Evolutionary conservation across 1,140 invertebrate species (phyloP), one percentile per base, ranked within the genome.

Genomic region (Caenorhabditis briggsae): DNA sequence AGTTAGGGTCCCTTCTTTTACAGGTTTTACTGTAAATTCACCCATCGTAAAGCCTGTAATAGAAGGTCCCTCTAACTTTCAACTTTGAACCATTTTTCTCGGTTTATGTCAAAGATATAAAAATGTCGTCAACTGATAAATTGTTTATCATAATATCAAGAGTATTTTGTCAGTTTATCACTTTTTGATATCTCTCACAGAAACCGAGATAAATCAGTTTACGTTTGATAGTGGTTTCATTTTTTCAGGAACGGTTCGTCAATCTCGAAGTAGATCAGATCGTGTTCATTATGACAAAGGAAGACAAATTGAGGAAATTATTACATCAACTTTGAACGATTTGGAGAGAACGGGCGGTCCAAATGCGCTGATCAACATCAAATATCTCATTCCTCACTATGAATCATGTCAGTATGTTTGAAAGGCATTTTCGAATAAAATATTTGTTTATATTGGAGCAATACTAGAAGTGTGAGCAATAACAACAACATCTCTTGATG

Each of bases 331-430:
- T 43, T 58, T 87, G 14, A 64, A 83, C 23, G 82, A 83, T 33
- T 41, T 87, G 25, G 86, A 87, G 33, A 58, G 82, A 83, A 65
- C 78, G 56, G 86, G 86, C 33, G 86, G 86, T 11, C 82, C 86
- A 43, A 83, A 82, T 64, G 86, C 86, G 14, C 48, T 87, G 5
- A 82, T 87, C 16, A 87, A 87, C 33, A 87, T 87, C 23, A 87
- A 87, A 82, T 87, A 87, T 59, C 53, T 87, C 3, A 53, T 87
- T 48, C 86, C 86, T 12, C 48, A 59, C 18, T 87, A 87, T 50
- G 82, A 82, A 23, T 87, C 86, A 23, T 86, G 70, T 50, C 70
- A 78, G n/a, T 78, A 78, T n/a, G 12, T 78, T 48, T 50, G 46
- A 78, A 7, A 43, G 46, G 0, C 11, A 53, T 53, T 53, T n/a